phyloP scores from a whole-genome alignment of 2,888 invertebrate genomes.

The Pterobdella sp. region DNA sequence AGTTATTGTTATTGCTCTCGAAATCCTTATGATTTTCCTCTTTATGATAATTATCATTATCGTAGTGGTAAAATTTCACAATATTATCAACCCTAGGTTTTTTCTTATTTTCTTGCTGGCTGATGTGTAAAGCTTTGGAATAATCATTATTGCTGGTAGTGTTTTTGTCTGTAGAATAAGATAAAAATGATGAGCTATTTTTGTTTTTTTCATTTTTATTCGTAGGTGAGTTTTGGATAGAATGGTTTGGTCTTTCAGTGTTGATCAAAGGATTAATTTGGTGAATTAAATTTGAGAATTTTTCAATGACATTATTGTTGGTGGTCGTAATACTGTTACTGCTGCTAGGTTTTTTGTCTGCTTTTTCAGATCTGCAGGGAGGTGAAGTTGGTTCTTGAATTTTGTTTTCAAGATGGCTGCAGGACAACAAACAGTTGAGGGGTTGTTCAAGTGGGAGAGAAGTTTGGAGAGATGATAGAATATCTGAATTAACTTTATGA shows the following conservation, averaged over 20 bases:
- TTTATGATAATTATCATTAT: neutral
- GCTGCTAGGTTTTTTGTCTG: no score
- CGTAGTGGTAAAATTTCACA: no score
- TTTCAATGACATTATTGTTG: neutral
- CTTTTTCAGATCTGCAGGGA: neutral
- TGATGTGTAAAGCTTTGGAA: no score
- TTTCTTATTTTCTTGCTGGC: no score
- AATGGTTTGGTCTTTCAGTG: no score
- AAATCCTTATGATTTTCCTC: neutral
- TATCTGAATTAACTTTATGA: no score
- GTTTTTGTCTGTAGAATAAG: conserved; percentile 5
- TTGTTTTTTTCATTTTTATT: neutral
- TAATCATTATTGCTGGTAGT: no score
- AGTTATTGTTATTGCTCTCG: neutral
- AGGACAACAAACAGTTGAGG: neutral
- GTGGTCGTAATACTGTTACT: no score
- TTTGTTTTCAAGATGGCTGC: neutral
- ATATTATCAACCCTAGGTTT: no score
- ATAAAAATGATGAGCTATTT: neutral
- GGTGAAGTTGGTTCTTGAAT: no score
- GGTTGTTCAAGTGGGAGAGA: neutral
- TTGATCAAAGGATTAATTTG: neutral
- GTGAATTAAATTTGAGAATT: neutral
- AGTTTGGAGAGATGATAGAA: neutral
- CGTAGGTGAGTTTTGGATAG: no score